These are phyloP conservation scores for Dryocosmus kuriphilus DNA, from an alignment of 2,888 invertebrate species.

Conservation along the genomic window DNA sequence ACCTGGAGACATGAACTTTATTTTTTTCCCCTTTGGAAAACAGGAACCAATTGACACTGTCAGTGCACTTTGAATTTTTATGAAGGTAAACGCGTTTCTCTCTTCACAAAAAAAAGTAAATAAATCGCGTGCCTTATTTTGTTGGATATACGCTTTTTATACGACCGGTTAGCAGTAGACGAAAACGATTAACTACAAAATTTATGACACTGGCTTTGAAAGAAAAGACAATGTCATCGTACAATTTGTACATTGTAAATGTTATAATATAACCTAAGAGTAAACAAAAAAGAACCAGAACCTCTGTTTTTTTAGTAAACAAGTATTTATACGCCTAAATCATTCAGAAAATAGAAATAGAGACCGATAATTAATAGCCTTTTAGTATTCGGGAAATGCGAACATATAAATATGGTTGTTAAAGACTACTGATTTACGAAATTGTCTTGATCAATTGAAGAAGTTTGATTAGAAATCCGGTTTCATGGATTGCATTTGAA, in stretches of 20 bases:
- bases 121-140: constrained; percentile 2
- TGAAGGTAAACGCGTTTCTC: constrained; percentile 15
- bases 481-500: not conserved
- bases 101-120: constrained; percentile 18
- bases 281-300: too few species aligned
- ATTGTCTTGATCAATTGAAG: constrained; percentile 24
- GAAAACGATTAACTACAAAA: constrained; percentile 12
- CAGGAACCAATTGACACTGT: constrained; percentile 14
- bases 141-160: constrained; percentile 6
- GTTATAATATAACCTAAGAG: not conserved
- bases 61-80: constrained; percentile 24
- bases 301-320: too few species aligned
- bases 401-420: not conserved
- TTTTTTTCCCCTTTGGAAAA: not conserved
- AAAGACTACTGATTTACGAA: constrained; percentile 6
- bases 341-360: not conserved
- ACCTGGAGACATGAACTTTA: not conserved
- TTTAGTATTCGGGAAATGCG: not conserved
- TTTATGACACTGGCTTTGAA: constrained; percentile 7
- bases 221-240: not conserved
- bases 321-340: too few species aligned
- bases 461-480: constrained; percentile 14
- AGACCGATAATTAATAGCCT: not conserved
- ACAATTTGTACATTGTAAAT: not conserved
- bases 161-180: constrained; percentile 20